Evolutionary conservation across 2,888 invertebrate species (phyloP).

Genomic region (Drosophila fungiperda): DNA sequence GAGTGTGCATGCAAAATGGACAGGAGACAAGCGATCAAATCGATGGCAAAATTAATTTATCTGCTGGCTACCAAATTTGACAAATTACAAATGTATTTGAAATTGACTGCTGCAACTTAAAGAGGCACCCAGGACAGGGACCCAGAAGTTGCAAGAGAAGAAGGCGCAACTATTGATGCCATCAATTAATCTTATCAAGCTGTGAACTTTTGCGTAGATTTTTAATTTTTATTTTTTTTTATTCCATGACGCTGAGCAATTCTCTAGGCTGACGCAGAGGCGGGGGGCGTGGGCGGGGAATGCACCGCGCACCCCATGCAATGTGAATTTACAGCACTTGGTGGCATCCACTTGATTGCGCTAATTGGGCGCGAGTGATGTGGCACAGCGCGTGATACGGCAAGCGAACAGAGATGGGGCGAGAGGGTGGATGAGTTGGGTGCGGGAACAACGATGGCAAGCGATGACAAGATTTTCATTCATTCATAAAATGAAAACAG

Average conservation of each 20-base stretch:
- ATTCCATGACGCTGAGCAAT: slow-evolving; percentile 27
- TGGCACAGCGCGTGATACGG: slow-evolving; percentile 41
- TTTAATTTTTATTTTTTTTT: slow-evolving; percentile 43
- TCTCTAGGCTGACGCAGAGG: slow-evolving; percentile 27
- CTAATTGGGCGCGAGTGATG: slow-evolving; percentile 69
- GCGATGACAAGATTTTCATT: slow-evolving; percentile 75
- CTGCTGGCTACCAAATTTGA: slow-evolving; percentile 78
- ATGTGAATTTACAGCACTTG: slow-evolving; percentile 10
- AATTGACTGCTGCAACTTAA: slow-evolving; percentile 67
- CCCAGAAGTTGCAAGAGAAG: not conserved
- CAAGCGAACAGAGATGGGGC: not conserved
- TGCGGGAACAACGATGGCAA: slow-evolving; percentile 45
- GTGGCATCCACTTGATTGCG: slow-evolving; percentile 67
- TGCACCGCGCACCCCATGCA: not conserved
- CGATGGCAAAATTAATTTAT: slow-evolving; percentile 84
- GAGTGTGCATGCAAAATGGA: slow-evolving; percentile 69
- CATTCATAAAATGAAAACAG: slow-evolving; percentile 63
- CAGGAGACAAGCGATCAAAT: slow-evolving; percentile 82
- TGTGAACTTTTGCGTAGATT: slow-evolving; percentile 75
- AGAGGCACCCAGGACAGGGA: not conserved
- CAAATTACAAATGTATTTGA: slow-evolving; percentile 78
- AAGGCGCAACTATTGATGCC: slow-evolving; percentile 24
- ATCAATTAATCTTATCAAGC: slow-evolving; percentile 75
- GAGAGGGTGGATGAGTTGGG: not conserved
- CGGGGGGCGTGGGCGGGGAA: not conserved